phyloP scores from a whole-genome alignment of 2,113 vertebrate genomes.

The Brachypodius melanocephalos region DNA sequence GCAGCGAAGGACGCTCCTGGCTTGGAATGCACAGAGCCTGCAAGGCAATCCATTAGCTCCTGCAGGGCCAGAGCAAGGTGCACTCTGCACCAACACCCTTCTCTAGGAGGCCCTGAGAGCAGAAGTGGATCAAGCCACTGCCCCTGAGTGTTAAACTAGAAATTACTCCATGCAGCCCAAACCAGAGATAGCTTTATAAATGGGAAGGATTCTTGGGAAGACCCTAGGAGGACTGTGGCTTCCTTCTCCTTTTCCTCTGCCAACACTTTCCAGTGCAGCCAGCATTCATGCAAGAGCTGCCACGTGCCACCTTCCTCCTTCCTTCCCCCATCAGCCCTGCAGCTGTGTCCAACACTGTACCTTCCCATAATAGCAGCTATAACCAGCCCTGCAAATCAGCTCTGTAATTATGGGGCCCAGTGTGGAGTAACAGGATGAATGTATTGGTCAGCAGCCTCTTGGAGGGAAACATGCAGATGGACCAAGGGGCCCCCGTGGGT shows the following conservation, averaged over 20 bases:
- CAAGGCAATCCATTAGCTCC: not conserved
- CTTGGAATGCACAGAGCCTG: not conserved
- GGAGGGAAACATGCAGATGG: not conserved
- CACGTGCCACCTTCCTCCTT: not conserved
- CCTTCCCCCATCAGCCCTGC: not conserved
- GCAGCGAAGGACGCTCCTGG: not conserved
- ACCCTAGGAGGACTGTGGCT: not conserved
- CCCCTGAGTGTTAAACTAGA: not conserved
- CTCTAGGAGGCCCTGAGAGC: not conserved
- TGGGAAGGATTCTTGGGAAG: not conserved
- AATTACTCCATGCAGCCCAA: not conserved
- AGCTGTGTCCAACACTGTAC: not conserved
- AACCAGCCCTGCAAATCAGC: not conserved
- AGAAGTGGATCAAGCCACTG: not conserved
- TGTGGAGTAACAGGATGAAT: not conserved
- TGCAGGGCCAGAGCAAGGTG: not conserved
- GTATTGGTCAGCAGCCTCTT: not conserved
- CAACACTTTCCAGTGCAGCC: not conserved
- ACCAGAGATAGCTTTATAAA: not conserved
- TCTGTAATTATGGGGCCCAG: not conserved
- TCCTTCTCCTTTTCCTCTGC: not conserved
- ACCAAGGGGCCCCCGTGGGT: not conserved
- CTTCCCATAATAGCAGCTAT: not conserved
- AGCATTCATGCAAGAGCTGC: not conserved
- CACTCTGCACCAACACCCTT: not conserved